A percentile compares a stretch with the other conserved stretches of the same genome.
phyloP scores from a whole-genome alignment of 2,113 vertebrate genomes.

The Pachycephala philippinensis region DNA sequence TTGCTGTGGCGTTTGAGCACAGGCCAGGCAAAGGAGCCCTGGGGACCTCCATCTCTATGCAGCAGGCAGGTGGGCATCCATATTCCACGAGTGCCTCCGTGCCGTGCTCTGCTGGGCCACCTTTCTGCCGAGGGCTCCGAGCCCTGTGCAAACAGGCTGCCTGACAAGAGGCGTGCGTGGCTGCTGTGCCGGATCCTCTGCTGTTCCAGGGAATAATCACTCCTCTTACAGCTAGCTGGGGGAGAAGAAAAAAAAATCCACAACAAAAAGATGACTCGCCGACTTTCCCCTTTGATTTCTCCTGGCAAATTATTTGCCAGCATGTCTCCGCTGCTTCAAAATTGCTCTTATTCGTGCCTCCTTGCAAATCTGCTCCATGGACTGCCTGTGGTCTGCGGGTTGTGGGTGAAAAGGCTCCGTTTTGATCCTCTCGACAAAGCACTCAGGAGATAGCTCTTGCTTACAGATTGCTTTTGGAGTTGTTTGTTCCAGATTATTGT shows the following conservation, averaged over 20 bases:
- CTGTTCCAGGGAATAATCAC: not conserved
- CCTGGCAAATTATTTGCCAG: not conserved
- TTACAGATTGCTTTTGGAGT: not conserved
- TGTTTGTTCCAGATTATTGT: not conserved
- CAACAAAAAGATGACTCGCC: not conserved
- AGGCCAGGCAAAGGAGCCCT: not conserved
- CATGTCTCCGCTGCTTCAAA: not conserved
- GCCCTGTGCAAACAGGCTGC: not conserved
- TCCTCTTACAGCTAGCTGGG: not conserved
- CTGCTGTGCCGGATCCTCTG: not conserved
- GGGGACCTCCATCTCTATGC: not conserved
- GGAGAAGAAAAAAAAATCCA: not conserved
- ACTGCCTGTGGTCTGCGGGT: not conserved
- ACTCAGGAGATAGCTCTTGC: not conserved
- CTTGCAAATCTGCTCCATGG: not conserved
- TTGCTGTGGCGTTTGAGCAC: not conserved
- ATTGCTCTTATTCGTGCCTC: not conserved
- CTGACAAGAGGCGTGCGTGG: not conserved
- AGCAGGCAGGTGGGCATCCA: conserved; percentile 62
- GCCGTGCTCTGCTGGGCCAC: not conserved
- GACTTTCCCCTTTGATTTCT: conserved; percentile 2
- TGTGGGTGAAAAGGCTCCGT: not conserved
- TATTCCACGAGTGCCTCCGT: conserved; percentile 29
- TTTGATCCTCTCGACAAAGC: not conserved
- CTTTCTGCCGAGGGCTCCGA: not conserved